Evolutionary conservation across 2,797 vertebrate species (phyloP).

Genomic region (Danio aesculapii): DNA sequence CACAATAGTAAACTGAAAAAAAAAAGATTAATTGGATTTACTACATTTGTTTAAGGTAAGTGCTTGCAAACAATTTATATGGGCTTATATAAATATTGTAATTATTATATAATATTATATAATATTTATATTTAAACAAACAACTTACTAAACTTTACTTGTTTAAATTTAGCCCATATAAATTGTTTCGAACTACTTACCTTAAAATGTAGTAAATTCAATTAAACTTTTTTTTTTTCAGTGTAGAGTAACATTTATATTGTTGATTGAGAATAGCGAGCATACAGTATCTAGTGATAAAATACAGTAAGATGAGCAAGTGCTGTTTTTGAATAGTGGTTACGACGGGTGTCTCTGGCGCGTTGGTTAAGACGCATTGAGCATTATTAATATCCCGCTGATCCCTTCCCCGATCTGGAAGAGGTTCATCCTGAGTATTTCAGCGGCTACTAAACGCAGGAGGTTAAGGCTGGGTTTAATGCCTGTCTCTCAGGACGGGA

Average conservation of each 20-base stretch:
- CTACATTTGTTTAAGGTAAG: no score
- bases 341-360: background rate
- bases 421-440: conserved; percentile 44
- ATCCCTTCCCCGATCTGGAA: conserved; percentile 50
- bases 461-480: conserved; percentile 64
- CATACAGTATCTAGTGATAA: background rate
- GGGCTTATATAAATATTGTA: no score
- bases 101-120: no score
- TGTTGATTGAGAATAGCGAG: background rate
- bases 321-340: background rate
- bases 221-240: no score
- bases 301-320: background rate
- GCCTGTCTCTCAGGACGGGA: conserved; percentile 64
- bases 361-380: background rate
- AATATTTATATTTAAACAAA: no score
- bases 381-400: conserved; percentile 29
- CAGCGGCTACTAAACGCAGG: conserved; percentile 45
- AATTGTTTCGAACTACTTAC: no score
- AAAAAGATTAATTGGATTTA: no score
- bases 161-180: no score
- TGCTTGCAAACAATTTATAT: no score
- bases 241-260: background rate
- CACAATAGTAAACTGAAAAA: background rate
- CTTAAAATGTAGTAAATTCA: no score
- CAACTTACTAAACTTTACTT: no score